These are phyloP conservation scores for Conchocele bisecta DNA, from an alignment of 2,888 invertebrate genomes.

Conservation along the genomic window DNA sequence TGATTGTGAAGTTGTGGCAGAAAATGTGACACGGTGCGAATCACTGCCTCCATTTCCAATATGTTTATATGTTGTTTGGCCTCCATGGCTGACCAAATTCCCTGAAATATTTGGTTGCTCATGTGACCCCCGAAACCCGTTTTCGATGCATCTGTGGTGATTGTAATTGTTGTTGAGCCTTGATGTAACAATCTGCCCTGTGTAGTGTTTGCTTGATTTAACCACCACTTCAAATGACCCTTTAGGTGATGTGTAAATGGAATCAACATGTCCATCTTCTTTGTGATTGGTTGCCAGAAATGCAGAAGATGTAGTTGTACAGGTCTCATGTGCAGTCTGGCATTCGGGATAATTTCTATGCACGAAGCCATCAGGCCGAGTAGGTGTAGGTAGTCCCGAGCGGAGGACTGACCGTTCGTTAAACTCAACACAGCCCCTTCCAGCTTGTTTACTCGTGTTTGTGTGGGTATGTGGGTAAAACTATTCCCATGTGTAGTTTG, in stretches of 20 bases:
- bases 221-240: not conserved
- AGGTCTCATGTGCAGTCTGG: constrained; percentile 15
- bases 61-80: constrained; percentile 25
- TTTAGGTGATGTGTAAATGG: not conserved
- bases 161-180: too few species aligned
- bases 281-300: constrained; percentile 4
- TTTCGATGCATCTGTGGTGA: constrained; percentile 42
- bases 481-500: not conserved
- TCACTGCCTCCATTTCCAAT: constrained; percentile 27
- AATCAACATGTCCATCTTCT: not conserved
- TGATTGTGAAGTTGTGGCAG: constrained; percentile 4
- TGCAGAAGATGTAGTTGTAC: constrained; percentile 20
- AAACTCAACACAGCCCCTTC: not conserved
- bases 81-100: constrained; percentile 15
- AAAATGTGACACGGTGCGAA: constrained; percentile 17
- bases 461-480: constrained; percentile 7
- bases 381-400: not conserved
- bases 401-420: too few species aligned
- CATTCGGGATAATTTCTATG: constrained; percentile 18
- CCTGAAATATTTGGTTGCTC: constrained; percentile 6
- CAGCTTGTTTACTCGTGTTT: not conserved
- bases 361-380: constrained; percentile 17
- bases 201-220: too few species aligned
- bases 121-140: constrained; percentile 31
- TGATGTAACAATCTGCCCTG: too few species aligned